phyloP scores from a whole-genome alignment of 2,797 vertebrate species.

The Falco peregrinus region DNA sequence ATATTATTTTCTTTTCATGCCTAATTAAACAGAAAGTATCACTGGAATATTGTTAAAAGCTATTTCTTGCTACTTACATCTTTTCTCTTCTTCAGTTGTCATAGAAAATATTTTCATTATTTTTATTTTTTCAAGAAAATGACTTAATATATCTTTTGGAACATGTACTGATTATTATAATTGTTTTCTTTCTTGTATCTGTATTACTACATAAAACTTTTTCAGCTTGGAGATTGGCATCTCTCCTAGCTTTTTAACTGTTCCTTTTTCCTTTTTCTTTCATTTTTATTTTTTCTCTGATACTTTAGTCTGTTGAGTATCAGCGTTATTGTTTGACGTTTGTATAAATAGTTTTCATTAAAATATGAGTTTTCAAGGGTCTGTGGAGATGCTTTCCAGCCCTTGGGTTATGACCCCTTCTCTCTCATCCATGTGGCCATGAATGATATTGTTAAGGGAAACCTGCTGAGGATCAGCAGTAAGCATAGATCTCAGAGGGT shows the following conservation, averaged over 20 bases:
- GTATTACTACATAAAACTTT: background rate
- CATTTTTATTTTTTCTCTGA: background rate
- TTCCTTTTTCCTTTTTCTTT: background rate
- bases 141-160: background rate
- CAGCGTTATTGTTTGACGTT: background rate
- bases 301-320: background rate
- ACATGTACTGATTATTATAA: background rate
- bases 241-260: background rate
- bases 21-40: background rate
- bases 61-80: background rate
- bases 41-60: background rate
- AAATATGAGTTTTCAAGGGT: background rate
- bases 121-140: background rate
- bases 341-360: background rate
- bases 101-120: background rate
- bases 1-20: background rate
- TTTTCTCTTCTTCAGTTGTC: background rate
- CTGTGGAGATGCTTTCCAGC: background rate
- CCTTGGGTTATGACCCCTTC: background rate
- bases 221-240: background rate
- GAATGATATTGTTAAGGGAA: background rate
- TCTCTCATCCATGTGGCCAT: background rate
- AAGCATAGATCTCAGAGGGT: background rate
- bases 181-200: background rate
- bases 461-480: background rate